A percentile compares a stretch with the other conserved stretches of the same genome.
These are phyloP conservation scores for Acanthopagrus latus DNA, from an alignment of 2,797 vertebrate species.

Conservation along the genomic window DNA sequence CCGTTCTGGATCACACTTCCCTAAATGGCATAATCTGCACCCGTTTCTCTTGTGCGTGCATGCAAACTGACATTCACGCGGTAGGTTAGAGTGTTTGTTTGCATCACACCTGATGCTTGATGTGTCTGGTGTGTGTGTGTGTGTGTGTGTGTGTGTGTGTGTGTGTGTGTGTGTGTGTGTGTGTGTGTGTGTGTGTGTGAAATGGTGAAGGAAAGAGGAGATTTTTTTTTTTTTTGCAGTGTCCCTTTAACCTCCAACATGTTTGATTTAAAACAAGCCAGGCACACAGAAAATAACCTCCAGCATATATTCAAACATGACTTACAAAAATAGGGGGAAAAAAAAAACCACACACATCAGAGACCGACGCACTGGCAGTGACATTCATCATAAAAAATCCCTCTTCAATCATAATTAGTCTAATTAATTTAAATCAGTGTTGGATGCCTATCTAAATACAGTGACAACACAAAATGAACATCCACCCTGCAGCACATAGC, in stretches of 20 bases:
- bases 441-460: constrained; percentile 82
- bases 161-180: constrained; percentile 30
- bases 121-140: constrained; percentile 32
- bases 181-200: constrained; percentile 26
- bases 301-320: constrained; percentile 56
- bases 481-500: constrained; percentile 76
- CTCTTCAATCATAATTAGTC: constrained; percentile 84
- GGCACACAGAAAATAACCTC: constrained; percentile 73
- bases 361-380: constrained; percentile 83
- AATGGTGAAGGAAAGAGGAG: constrained; percentile 44
- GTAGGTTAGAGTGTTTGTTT: constrained; percentile 48
- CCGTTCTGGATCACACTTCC: constrained; percentile 48
- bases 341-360: constrained; percentile 60
- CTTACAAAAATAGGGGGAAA: constrained; percentile 47
- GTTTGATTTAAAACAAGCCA: constrained; percentile 59
- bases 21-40: constrained; percentile 60
- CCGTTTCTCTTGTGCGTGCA: constrained; percentile 34
- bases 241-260: constrained; percentile 78
- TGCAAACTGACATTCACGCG: constrained; percentile 22
- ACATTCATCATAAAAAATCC: constrained; percentile 82
- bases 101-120: constrained; percentile 64
- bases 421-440: constrained; percentile 84
- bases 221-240: constrained; percentile 41
- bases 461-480: constrained; percentile 81
- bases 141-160: too few species aligned